Evolutionary conservation across 2,888 invertebrate genomes (phyloP).

Genomic region (Hydrotaea diabolus): DNA sequence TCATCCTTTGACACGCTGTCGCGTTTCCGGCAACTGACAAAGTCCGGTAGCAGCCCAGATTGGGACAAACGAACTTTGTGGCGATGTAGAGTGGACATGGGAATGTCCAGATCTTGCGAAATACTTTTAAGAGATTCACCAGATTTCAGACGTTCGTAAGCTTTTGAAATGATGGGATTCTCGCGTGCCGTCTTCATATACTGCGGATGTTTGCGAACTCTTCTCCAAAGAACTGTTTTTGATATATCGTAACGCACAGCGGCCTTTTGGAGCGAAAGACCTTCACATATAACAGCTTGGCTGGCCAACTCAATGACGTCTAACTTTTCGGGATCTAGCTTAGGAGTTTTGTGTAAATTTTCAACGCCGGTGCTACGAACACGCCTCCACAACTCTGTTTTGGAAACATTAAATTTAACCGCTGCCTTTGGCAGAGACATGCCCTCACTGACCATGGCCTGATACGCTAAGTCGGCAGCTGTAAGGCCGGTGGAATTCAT

Average conservation of each 20-base stretch:
- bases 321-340: constrained; percentile 55
- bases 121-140: constrained; percentile 80
- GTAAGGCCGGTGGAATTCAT: constrained; percentile 49
- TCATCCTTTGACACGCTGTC: constrained; percentile 79
- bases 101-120: constrained; percentile 79
- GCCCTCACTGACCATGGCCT: constrained; percentile 77
- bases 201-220: constrained; percentile 78
- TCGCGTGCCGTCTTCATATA: constrained; percentile 78
- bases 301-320: constrained; percentile 75
- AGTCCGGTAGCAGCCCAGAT: constrained; percentile 78
- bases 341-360: constrained; percentile 45
- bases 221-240: constrained; percentile 80
- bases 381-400: constrained; percentile 80
- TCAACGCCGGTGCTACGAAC: constrained; percentile 76
- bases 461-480: constrained; percentile 76
- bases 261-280: constrained; percentile 79
- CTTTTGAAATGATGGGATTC: constrained; percentile 77
- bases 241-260: constrained; percentile 79
- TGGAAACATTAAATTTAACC: constrained; percentile 78
- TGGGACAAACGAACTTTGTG: constrained; percentile 79
- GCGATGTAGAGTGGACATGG: constrained; percentile 80
- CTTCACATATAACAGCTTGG: constrained; percentile 77
- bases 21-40: constrained; percentile 77
- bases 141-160: constrained; percentile 77
- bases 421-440: constrained; percentile 80